Percentiles rank a stretch among this genome's conserved stretches.
phyloP scores from a whole-genome alignment of 2,888 invertebrate genomes.

The Phymatocera aterrima region DNA sequence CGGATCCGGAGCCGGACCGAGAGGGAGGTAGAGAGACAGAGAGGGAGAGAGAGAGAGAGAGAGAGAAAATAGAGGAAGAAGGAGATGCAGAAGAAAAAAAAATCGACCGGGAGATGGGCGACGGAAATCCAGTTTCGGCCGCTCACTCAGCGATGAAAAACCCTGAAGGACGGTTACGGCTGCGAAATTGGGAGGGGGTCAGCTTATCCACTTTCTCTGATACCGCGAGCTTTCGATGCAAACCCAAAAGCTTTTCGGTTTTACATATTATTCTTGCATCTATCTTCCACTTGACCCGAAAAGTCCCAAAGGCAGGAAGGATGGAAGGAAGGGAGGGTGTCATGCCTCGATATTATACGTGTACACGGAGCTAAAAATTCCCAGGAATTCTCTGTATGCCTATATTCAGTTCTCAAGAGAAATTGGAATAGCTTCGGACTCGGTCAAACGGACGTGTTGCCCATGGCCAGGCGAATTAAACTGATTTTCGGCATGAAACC shows the following conservation, averaged over 20 bases:
- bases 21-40: neutral
- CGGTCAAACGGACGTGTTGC: no score
- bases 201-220: constrained; percentile 53
- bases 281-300: constrained; percentile 50
- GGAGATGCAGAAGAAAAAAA: neutral
- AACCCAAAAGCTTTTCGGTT: constrained; percentile 66
- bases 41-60: neutral
- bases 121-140: constrained; percentile 70
- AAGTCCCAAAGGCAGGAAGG: no score
- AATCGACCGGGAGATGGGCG: constrained; percentile 66
- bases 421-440: no score
- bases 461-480: no score
- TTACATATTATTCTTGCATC: constrained; percentile 67
- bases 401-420: no score
- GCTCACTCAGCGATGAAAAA: constrained; percentile 7
- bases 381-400: no score
- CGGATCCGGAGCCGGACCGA: neutral
- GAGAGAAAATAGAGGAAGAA: neutral
- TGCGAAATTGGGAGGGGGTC: constrained; percentile 36
- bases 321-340: neutral
- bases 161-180: constrained; percentile 26
- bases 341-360: neutral
- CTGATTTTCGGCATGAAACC: no score
- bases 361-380: no score
- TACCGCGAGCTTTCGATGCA: constrained; percentile 51